Conservation (phyloP, 2,888 invertebrate species). For the Erpobdella octoculata region DNA sequence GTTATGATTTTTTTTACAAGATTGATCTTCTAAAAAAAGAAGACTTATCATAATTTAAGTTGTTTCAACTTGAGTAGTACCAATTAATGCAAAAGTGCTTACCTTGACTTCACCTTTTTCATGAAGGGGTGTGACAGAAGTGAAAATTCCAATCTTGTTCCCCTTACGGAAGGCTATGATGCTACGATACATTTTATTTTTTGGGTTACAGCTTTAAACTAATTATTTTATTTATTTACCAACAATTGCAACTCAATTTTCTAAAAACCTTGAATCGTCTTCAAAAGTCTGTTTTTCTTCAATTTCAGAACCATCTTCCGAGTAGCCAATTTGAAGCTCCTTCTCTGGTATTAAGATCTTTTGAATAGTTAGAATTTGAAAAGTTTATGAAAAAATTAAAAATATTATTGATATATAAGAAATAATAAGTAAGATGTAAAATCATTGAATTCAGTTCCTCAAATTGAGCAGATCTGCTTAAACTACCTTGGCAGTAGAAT, state of each 20-base stretch:
- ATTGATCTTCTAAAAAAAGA: not conserved
- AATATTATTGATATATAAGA: not conserved
- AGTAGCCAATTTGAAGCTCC: slow-evolving; percentile 61
- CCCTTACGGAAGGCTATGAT: slow-evolving; percentile 82
- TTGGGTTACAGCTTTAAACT: not conserved
- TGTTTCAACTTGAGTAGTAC: too few relatives aligned
- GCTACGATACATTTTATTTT: slow-evolving; percentile 54
- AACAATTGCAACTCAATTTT: not conserved
- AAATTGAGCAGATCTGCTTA: too few relatives aligned
- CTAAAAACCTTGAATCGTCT: slow-evolving; percentile 67
- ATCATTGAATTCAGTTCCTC: too few relatives aligned
- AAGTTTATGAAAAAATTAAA: slow-evolving; percentile 3
- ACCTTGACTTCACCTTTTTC: slow-evolving; percentile 49
- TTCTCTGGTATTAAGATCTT: slow-evolving; percentile 51
- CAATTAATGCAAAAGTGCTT: slow-evolving; percentile 28
- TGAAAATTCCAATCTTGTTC: slow-evolving; percentile 63
- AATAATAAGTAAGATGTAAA: not conserved
- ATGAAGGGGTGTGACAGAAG: slow-evolving; percentile 48
- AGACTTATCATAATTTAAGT: not conserved
- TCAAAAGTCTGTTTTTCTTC: slow-evolving; percentile 74
- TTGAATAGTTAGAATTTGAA: not conserved
- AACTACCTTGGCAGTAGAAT: slow-evolving; percentile 50
- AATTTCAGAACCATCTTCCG: slow-evolving; percentile 88
- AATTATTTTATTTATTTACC: not conserved
- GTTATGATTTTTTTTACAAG: not conserved